Base-by-base conservation (phyloP, 2,797 vertebrate genomes). In the Monodelphis domestica region DNA sequence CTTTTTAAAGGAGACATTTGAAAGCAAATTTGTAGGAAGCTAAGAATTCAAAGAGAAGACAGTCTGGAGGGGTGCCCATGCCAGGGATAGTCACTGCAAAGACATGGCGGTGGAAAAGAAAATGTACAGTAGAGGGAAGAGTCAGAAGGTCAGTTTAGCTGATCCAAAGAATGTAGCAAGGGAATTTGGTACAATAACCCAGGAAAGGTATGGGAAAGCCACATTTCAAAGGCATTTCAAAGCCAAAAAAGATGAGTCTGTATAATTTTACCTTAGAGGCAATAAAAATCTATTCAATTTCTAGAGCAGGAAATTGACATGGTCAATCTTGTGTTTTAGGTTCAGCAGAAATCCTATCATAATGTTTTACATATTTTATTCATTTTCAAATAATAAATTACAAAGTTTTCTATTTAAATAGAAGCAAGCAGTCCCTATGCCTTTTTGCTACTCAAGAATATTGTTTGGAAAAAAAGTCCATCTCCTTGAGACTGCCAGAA, bases 381-480 rank as follows among this genome's bases (percentile, higher is more conserved):
- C 14, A 30, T 59, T 51, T 94, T 94, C 57, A 55, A 94, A 87
- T 93, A 17, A 56, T 94, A 12, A 90, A 30, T 89, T 53, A 90
- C 92, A 91, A 11, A 10, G 54, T 26, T 30, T 55, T 92, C 5
- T 70, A 91, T 94, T 54, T 59, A n/a, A 45, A 54, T 51, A 15
- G 84, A 95, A 93, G 21, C 5, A 90, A 92, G 57, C 50, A 91
- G 45, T 45, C 94, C 70, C 3, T 84, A 88, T 87, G n/a, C 1
- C 15, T 12, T 51, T 38, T 92, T 93, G 24, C 50, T 6, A 6
- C n/a, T 2, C 57, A 94, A 50, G 59, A 59, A 94, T 88, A 84
- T 24, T 92, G 5, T 90, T 95, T 94, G 4, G 88, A 93, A 45
- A 70, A n/a, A 21, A 96, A 92, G 38, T 91, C 89, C 93, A 30